Evolutionary conservation across 2,888 invertebrate genomes (phyloP).

Genomic region (Hecatera dysodea): DNA sequence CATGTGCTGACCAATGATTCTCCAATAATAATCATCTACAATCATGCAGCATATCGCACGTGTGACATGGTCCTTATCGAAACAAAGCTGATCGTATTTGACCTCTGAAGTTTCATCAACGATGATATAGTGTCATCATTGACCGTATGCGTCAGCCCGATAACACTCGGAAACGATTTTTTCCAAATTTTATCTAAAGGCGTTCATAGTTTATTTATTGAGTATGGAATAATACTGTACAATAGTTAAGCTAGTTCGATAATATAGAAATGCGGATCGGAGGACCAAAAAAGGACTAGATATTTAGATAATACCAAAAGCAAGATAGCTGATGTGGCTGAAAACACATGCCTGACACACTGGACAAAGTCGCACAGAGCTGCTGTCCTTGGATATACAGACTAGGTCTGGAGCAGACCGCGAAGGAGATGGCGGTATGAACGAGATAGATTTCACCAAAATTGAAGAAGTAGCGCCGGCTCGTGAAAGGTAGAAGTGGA

Average conservation of each 20-base stretch:
- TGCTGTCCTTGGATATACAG: no score
- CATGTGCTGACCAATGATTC: constrained; percentile 14
- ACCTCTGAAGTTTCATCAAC: constrained; percentile 56
- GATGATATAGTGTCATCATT: constrained; percentile 20
- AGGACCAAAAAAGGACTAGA: not conserved
- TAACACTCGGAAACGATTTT: constrained; percentile 25
- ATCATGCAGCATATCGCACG: constrained; percentile 29
- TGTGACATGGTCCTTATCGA: constrained; percentile 47
- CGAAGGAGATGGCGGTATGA: not conserved
- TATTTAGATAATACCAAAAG: not conserved
- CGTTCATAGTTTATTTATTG: constrained; percentile 1
- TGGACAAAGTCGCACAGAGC: not conserved
- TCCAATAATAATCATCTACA: constrained; percentile 10
- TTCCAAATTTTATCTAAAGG: constrained; percentile 38
- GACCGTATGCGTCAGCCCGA: constrained; percentile 7
- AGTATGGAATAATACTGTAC: constrained; percentile 14
- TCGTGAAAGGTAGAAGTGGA: not conserved
- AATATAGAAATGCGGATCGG: not conserved
- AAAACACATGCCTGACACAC: not conserved
- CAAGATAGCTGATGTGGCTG: not conserved
- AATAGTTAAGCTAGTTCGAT: not conserved
- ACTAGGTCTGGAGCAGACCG: not conserved
- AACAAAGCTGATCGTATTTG: constrained; percentile 40
- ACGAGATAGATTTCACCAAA: not conserved
- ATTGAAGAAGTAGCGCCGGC: not conserved